Conservation (phyloP, 2,797 vertebrate genomes). For the Iguana delicatissima region DNA sequence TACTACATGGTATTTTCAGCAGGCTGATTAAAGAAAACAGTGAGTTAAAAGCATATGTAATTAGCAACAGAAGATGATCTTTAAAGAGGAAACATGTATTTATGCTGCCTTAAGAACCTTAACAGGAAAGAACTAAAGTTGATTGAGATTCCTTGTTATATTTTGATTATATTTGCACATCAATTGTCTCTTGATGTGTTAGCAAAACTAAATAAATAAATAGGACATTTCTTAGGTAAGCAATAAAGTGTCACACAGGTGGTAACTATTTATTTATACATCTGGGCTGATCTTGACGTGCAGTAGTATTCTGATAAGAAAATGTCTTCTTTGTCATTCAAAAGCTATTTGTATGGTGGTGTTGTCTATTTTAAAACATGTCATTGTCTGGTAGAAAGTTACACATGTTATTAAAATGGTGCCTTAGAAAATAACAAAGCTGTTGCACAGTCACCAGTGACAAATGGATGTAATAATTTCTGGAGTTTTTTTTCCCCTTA, state of each 20-base stretch:
- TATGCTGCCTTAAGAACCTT: slow-evolving; percentile 78
- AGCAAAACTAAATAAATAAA: slow-evolving; percentile 56
- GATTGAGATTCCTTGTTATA: slow-evolving; percentile 57
- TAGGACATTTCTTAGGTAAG: slow-evolving; percentile 73
- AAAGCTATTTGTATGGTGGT: slow-evolving; percentile 22
- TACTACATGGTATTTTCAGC: slow-evolving; percentile 24
- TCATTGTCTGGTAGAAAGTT: slow-evolving; percentile 68
- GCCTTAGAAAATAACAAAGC: slow-evolving; percentile 90
- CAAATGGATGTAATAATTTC: slow-evolving; percentile 74
- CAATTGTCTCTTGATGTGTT: slow-evolving; percentile 64
- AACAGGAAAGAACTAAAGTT: slow-evolving; percentile 47
- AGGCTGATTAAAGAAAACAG: slow-evolving; percentile 36
- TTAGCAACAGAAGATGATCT: slow-evolving; percentile 40
- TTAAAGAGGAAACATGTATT: slow-evolving; percentile 50
- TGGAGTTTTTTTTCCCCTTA: slow-evolving; percentile 32
- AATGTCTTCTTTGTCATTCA: slow-evolving; percentile 47
- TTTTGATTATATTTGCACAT: slow-evolving; percentile 55
- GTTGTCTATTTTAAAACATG: slow-evolving; percentile 60
- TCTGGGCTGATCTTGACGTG: slow-evolving; percentile 73
- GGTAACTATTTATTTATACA: slow-evolving; percentile 80
- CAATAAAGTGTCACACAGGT: slow-evolving; percentile 77
- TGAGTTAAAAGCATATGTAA: slow-evolving; percentile 33
- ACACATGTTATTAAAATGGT: slow-evolving; percentile 84
- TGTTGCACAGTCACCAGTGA: slow-evolving; percentile 77
- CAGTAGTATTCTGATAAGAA: slow-evolving; percentile 61